phyloP scores from a whole-genome alignment of 2,113 vertebrate species.

The Labeo rohita region DNA sequence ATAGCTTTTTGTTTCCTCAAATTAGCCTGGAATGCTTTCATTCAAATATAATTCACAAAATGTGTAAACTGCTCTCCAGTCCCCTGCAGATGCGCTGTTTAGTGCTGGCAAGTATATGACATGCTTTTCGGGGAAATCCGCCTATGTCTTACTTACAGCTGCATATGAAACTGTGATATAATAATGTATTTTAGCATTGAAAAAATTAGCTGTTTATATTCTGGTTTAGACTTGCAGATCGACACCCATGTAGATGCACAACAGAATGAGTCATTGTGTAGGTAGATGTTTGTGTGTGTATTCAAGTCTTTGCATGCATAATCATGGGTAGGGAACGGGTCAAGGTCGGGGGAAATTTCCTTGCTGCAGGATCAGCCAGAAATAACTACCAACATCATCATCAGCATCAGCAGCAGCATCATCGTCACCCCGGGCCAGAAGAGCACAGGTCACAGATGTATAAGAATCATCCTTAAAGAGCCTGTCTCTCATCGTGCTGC shows the following conservation, averaged over 20 bases:
- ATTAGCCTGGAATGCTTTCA: neutral
- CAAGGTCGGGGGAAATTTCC: neutral
- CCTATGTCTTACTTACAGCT: neutral
- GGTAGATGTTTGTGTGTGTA: neutral
- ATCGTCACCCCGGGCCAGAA: neutral
- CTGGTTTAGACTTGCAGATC: neutral
- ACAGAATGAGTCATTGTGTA: neutral
- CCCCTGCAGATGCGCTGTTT: neutral
- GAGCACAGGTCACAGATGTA: neutral
- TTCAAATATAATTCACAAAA: neutral
- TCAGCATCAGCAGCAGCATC: neutral
- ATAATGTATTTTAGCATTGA: neutral
- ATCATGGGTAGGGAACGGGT: neutral
- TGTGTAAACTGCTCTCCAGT: neutral
- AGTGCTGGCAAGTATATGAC: neutral
- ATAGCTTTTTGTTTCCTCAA: neutral
- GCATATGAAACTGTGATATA: neutral
- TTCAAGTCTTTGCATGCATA: neutral
- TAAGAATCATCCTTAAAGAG: constrained; percentile 5
- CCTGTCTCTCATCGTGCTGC: neutral
- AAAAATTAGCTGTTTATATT: neutral
- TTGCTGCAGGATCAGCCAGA: constrained; percentile 10
- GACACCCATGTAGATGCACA: neutral
- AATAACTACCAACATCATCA: neutral
- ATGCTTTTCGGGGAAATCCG: neutral